These are phyloP conservation scores for Oscheius onirici DNA, from an alignment of 2,888 invertebrate species.

Conservation along the genomic window DNA sequence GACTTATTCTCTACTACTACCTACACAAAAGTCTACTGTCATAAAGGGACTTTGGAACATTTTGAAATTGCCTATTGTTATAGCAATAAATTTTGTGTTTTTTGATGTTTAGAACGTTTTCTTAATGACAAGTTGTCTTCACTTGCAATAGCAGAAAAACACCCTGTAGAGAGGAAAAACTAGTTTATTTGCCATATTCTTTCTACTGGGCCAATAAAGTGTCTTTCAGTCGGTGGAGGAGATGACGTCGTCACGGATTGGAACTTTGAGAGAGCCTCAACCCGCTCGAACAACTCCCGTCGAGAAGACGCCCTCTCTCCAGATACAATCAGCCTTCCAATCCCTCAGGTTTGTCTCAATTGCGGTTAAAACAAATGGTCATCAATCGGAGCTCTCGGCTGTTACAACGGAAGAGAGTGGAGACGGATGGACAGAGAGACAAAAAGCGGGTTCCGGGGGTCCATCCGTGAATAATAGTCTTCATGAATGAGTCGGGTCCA, in stretches of 20 bases:
- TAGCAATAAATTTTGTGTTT: too few relatives aligned
- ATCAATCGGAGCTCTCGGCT: conserved; percentile 9
- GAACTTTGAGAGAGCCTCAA: conserved; percentile 34
- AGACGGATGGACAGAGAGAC: conserved; percentile 20
- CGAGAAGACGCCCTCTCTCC: conserved; percentile 17
- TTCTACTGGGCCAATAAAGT: neutral
- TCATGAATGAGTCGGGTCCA: neutral
- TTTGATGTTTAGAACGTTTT: too few relatives aligned
- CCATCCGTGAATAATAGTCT: neutral
- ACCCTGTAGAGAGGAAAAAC: neutral
- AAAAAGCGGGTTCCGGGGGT: conserved; percentile 20
- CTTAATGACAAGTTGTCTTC: too few relatives aligned
- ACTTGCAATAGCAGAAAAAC: too few relatives aligned
- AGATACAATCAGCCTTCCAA: conserved; percentile 27
- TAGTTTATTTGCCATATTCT: neutral
- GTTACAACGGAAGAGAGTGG: conserved; percentile 10
- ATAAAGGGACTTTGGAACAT: too few relatives aligned
- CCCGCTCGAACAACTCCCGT: conserved; percentile 11
- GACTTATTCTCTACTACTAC: too few relatives aligned
- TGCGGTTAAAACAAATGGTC: conserved; percentile 1
- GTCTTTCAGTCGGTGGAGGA: conserved; percentile 31
- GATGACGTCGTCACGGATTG: conserved; percentile 35
- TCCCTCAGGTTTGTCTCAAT: conserved; percentile 21
- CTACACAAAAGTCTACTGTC: too few relatives aligned
- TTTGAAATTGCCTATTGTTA: too few relatives aligned